A percentile compares a stretch with the other conserved stretches of the same genome.
Evolutionary conservation across 2,888 invertebrate genomes (phyloP).

Genomic region (Malacosoma neustria): DNA sequence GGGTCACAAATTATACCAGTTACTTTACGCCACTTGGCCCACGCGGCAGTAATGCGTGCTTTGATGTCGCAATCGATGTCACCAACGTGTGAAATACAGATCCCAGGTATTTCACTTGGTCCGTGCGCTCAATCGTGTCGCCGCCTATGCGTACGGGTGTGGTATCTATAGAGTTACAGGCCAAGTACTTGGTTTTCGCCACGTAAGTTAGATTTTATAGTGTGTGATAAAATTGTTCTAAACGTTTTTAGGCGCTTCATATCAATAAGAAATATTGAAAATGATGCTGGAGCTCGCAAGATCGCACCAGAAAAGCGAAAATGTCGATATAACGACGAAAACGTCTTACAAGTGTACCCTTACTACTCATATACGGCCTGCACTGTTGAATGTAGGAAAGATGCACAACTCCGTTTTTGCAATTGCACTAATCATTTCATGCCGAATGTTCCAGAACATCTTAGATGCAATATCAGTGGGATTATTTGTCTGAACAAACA

Average conservation of each 20-base stretch:
- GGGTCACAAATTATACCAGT: too few relatives aligned
- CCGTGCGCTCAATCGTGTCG: too few relatives aligned
- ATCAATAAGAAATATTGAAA: slow-evolving; percentile 78
- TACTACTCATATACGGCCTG: slow-evolving; percentile 83
- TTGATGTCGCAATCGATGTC: too few relatives aligned
- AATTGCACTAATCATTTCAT: slow-evolving; percentile 83
- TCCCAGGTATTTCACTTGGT: too few relatives aligned
- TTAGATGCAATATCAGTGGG: slow-evolving; percentile 79
- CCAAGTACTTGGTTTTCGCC: too few relatives aligned
- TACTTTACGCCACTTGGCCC: too few relatives aligned
- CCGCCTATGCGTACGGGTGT: too few relatives aligned
- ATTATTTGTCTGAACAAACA: slow-evolving; percentile 79
- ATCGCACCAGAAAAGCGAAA: slow-evolving; percentile 80
- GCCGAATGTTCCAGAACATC: slow-evolving; percentile 74
- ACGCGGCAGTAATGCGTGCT: too few relatives aligned
- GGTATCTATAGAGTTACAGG: too few relatives aligned
- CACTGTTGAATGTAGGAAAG: slow-evolving; percentile 82
- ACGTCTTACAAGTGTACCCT: slow-evolving; percentile 69
- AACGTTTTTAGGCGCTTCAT: slow-evolving; percentile 62
- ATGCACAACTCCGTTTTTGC: slow-evolving; percentile 77
- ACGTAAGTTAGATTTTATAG: too few relatives aligned
- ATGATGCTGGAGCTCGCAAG: slow-evolving; percentile 78
- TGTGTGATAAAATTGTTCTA: background rate
- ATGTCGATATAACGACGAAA: slow-evolving; percentile 83
- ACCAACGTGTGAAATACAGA: too few relatives aligned